Evolutionary conservation across 2,888 invertebrate species (phyloP), one percentile per base, ranked within the genome.

Genomic region (Standfussiana lucernea): DNA sequence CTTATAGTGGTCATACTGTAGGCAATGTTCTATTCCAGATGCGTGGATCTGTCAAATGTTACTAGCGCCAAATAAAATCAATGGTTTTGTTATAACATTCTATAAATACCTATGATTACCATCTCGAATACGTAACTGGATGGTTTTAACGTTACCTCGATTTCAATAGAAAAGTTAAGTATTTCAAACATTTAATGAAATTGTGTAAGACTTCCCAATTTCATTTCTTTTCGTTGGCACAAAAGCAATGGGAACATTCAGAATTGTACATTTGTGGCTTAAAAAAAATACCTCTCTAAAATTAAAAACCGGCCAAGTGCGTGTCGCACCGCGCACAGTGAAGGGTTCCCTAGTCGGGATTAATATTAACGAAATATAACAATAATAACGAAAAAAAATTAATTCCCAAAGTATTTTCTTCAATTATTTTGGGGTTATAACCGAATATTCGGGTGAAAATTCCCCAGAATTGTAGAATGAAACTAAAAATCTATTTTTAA

Each of bases 31-130:
- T 37, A 8, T 28, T n/a, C 7, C n/a, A 59, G 40, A 45, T 13
- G 13, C 42, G 13, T 40, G n/a, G n/a, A 3, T 73, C 74, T 47
- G 28, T 56, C 10, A 59, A 28, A 59, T 59, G 59, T 74, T 73
- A 73, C 21, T 59, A 75, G 40, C 47, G 15, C 75, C 15, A 74
- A 59, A 37, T 59, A 45, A 73, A 35, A 21, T 74, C 24, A 40
- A 40, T 13, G 5, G 32, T 50, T 40, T 7, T 28, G 32, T 67
- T 18, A 18, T 37, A 67, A 47, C 15, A 37, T 37, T 72, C 24
- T 72, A n/a, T 24, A 37, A 50, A 71, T 32, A 50, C 4, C n/a
- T 62, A 28, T 1, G 28, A 32, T 13, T 32, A 32, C 24, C 40
- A n/a, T 21, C 8, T 53, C 37, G 24, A 40, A 53, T 32, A 53